Conservation (phyloP, 2,888 invertebrate species). For the Nesidiocoris tenuis region DNA sequence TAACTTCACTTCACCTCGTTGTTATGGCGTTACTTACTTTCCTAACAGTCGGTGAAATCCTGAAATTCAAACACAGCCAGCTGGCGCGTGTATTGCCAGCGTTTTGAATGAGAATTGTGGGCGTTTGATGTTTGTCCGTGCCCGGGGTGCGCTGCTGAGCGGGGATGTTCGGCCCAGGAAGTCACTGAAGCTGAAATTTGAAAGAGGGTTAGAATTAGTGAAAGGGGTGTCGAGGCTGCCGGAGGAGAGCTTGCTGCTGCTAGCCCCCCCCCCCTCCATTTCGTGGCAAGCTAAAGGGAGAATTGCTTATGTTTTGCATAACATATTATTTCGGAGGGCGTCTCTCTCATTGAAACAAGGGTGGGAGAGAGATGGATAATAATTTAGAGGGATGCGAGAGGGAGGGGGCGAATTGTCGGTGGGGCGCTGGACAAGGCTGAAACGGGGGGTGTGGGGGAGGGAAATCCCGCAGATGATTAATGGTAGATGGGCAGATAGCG, state of each 20-base stretch:
- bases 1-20: too few species aligned
- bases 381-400: slow-evolving; percentile 1
- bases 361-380: slow-evolving; percentile 1
- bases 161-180: not conserved
- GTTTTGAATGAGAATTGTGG: too few species aligned
- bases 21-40: too few species aligned
- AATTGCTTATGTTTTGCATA: slow-evolving; percentile 29
- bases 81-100: too few species aligned
- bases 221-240: not conserved
- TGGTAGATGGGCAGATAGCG: slow-evolving; percentile 27
- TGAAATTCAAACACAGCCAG: too few species aligned
- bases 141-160: not conserved
- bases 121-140: not conserved
- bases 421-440: not conserved
- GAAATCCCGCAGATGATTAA: slow-evolving; percentile 20
- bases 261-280: not conserved
- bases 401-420: not conserved
- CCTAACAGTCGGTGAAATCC: too few species aligned
- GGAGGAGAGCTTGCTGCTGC: not conserved
- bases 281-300: slow-evolving; percentile 18
- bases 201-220: slow-evolving; percentile 21
- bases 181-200: slow-evolving; percentile 18
- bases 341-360: not conserved
- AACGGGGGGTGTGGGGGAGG: not conserved
- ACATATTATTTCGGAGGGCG: slow-evolving; percentile 28